These are phyloP conservation scores for Amblyopsis rosae DNA, from an alignment of 2,113 vertebrate species.

Conservation along the genomic window DNA sequence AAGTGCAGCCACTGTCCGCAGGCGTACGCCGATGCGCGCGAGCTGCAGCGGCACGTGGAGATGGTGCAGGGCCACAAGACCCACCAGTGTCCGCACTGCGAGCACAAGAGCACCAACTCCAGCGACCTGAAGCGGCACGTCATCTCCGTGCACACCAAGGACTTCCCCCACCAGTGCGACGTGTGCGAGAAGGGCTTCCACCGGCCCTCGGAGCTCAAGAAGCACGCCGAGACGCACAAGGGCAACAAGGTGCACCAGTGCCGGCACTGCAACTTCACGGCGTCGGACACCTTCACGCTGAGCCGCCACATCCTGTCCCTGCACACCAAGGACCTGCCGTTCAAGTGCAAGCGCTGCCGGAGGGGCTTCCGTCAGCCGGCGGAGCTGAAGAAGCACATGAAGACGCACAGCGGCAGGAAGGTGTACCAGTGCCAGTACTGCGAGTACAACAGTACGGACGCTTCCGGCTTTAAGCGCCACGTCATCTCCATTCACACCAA, in stretches of 20 bases:
- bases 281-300: conserved; percentile 94
- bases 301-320: conserved; percentile 97
- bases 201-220: conserved; percentile 96
- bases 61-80: conserved; percentile 98
- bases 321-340: conserved; percentile 97
- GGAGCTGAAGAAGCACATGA: conserved; percentile 99
- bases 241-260: conserved; percentile 98
- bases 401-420: conserved; percentile 97
- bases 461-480: conserved; percentile 98
- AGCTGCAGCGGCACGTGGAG: conserved; percentile 91
- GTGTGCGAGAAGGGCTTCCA: conserved; percentile 99
- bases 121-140: conserved; percentile 98
- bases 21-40: conserved; percentile 90
- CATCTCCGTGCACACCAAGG: conserved; percentile 98
- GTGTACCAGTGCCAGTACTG: conserved; percentile 99
- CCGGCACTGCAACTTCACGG: conserved; percentile 98
- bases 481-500: conserved; percentile 99
- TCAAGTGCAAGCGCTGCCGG: conserved; percentile 98
- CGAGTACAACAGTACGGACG: conserved; percentile 98
- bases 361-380: conserved; percentile 92
- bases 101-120: conserved; percentile 99
- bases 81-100: conserved; percentile 97
- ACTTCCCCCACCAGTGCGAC: conserved; percentile 98
- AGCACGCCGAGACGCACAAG: conserved; percentile 95
- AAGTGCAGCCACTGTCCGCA: conserved; percentile 97